Evolutionary conservation across 1,140 invertebrate species (phyloP), one percentile per base, ranked within the genome.

Genomic region (Vollenhovia emeryi): DNA sequence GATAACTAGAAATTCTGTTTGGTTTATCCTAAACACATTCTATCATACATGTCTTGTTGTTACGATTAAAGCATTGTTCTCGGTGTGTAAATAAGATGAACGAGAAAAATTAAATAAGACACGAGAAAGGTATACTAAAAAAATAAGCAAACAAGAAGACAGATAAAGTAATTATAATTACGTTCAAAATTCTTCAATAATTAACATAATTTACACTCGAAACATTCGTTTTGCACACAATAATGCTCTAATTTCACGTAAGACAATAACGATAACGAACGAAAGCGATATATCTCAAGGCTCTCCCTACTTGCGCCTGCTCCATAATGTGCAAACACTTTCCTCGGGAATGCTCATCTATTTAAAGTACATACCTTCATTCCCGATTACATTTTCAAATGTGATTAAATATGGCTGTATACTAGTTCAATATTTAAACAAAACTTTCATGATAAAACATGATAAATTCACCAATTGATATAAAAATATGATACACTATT

Each of bases 251-350:
- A 62, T 78, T 75, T 43, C 50, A 57, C 45, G 33, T 13, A 73
- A 80, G 68, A 85, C 21, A 88, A 88, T 36, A 82, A 75, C 84
- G 79, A 89, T 89, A n/a, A n/a, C 74, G 85, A 86, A 75, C 52
- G 68, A 86, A 79, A 45, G 5, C 30, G 73, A 69, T 75, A 11
- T 68, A 57, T 71, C 69, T 71, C 50, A 76, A 73, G 45, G 33
- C 36, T 78, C 74, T 78, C 18, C 52, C 48, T 86, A 7, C 7
- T 66, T 24, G 84, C 55, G 71, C 83, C 33, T 87, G 87, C 78
- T 86, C 73, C 43, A 84, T 50, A 57, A 7, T 36, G 73, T 59
- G 45, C 78, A 85, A 85, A 88, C 75, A 83, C 71, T 64, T 33
- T 15, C n/a, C 21, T 78, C 18, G n/a, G 33, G 30, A 88, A 79